These are phyloP conservation scores for Micropterix aruncella DNA, from an alignment of 2,888 invertebrate genomes.

Conservation along the genomic window DNA sequence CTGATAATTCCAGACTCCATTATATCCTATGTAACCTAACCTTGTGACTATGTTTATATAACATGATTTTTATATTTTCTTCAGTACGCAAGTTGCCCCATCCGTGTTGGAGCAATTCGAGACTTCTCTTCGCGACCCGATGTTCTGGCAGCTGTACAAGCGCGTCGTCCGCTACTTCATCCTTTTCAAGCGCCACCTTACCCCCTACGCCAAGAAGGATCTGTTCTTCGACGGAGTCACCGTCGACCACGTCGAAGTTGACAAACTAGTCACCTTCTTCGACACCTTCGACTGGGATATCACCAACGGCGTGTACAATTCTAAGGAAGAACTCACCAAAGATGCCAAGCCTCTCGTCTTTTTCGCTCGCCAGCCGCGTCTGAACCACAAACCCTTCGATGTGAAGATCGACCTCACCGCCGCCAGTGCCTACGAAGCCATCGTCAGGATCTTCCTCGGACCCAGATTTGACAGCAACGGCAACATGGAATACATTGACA, in stretches of 20 bases:
- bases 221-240: conserved; percentile 48
- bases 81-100: conserved; percentile 20
- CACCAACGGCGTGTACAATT: conserved; percentile 43
- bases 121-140: conserved; percentile 56
- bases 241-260: conserved; percentile 44
- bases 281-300: conserved; percentile 53
- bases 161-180: conserved; percentile 39
- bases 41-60: no score
- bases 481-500: conserved; percentile 33
- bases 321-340: conserved; percentile 31
- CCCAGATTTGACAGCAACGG: conserved; percentile 56
- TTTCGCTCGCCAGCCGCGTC: conserved; percentile 43
- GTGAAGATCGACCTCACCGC: conserved; percentile 40
- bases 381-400: conserved; percentile 52
- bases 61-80: background rate
- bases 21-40: no score
- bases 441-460: conserved; percentile 53
- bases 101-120: conserved; percentile 47
- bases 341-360: conserved; percentile 31
- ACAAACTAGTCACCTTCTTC: conserved; percentile 53
- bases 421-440: conserved; percentile 40
- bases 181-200: conserved; percentile 43
- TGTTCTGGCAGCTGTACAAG: conserved; percentile 55
- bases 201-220: conserved; percentile 44
- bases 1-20: no score